These are phyloP conservation scores for Anguilla anguilla DNA, from an alignment of 2,797 vertebrate species.

Conservation along the genomic window DNA sequence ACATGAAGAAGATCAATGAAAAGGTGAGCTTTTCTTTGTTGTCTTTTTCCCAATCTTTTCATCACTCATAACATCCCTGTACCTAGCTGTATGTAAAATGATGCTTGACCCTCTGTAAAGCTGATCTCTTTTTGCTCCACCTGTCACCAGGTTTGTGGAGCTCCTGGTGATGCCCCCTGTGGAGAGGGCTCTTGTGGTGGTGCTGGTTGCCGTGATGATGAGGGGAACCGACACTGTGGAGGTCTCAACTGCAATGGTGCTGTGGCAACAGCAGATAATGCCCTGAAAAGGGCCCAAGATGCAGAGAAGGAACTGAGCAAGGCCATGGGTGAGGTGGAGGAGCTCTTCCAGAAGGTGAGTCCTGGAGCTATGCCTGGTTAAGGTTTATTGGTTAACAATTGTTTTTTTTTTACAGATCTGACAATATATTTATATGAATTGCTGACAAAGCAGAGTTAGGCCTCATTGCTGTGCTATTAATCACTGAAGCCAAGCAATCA, in stretches of 20 bases:
- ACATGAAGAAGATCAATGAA: constrained; percentile 86
- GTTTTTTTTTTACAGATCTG: not conserved
- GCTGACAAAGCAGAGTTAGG: not conserved
- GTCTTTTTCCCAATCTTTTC: not conserved
- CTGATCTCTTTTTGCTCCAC: constrained; percentile 8
- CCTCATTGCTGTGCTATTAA: not conserved
- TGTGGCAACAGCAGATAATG: constrained; percentile 79
- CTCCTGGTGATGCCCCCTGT: constrained; percentile 79
- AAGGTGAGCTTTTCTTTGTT: constrained; percentile 75
- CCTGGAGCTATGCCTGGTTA: not conserved
- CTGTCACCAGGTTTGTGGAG: constrained; percentile 84
- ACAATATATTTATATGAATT: not conserved
- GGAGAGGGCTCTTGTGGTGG: constrained; percentile 89
- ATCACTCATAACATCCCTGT: not conserved
- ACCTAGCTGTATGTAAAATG: not conserved
- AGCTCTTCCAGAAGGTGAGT: constrained; percentile 80
- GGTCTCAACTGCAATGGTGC: constrained; percentile 89
- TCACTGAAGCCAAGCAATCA: not conserved
- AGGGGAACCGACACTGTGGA: constrained; percentile 85
- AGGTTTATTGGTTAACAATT: not conserved
- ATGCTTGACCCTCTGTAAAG: not conserved
- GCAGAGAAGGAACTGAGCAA: constrained; percentile 87
- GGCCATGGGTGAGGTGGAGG: constrained; percentile 80
- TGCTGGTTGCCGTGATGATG: constrained; percentile 89
- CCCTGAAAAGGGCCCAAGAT: constrained; percentile 83